Evolutionary conservation across 2,113 vertebrate species (phyloP), one percentile per base, ranked within the genome.

Genomic region (Notechis scutatus): DNA sequence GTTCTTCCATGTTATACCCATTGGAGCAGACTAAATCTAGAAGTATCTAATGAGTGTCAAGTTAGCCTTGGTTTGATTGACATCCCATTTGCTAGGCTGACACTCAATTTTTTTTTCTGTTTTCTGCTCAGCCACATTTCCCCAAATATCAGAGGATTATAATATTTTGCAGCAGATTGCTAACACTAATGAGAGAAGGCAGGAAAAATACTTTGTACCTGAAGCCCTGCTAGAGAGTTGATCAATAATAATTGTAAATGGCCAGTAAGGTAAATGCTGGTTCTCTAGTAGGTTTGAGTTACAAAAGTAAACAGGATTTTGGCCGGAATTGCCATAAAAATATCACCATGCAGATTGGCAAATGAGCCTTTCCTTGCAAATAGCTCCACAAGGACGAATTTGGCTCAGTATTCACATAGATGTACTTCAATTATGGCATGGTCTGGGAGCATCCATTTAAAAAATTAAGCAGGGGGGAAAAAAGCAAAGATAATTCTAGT

Each of bases 221-320:
- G 20, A 55, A 61, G 85, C 34, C 29, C 23, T 86, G 8, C 24
- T 52, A 50, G 18, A 59, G 55, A 42, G 12, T 54, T 85, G 26
- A 90, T 42, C 39, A 61, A 74, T 93, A 93, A 86, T 93, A 24
- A 90, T 93, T 55, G 90, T 74, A 90, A 90, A 86, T 61, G 45
- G 59, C 55, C 39, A 90, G 90, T 93, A 86, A 85, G 29, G 55
- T 90, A 93, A 93, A 93, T 90, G 74, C 88, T 93, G 74, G 61
- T 55, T 86, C 74, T 23, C 26, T 86, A 56, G 89, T 86, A 61
- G 55, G 42, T 52, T 86, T 93, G 81, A 93, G 45, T 85, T 90
- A 85, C 59, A 47, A 90, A 45, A 61, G 42, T 61, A 29, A 85
- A 90, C 55, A 56, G 24, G 81, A 90, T 85, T 90, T 93, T 93